Base-by-base conservation (phyloP, 2,113 vertebrate species). In the Ctenomys sociabilis region DNA sequence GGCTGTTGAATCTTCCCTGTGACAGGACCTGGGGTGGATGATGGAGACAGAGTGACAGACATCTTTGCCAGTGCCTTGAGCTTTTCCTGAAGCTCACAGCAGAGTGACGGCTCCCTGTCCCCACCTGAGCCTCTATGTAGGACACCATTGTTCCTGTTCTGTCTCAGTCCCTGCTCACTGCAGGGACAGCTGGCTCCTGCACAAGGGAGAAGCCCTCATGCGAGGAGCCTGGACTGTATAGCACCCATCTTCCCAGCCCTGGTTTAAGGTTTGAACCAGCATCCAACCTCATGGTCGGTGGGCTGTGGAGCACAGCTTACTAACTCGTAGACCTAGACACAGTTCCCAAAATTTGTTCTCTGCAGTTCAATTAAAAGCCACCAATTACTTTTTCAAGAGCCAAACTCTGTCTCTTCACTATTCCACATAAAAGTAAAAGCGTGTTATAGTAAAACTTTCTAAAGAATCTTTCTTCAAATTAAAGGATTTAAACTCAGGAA, bases 21-120 rank as follows among this genome's bases (percentile, higher is more conserved):
- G 37, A 57, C 14, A 22, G 66, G 24, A 57, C 8, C 19, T 40
- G 35, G 37, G 40, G n/a, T 5, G 28, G 22, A 7, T 1, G 7
- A 19, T 14, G 11, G 0, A 11, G 37, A 26, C 83, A 45, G n/a
- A 28, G n/a, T n/a, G 49, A 49, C 49, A 43, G 43, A n/a, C 1
- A 52, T 2, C 49, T 8, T 59, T 28, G 35, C 10, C 28, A 30
- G 14, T 14, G 13, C 11, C 35, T 7, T 7, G 14, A 30, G 43
- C 43, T 26, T 24, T 59, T 28, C 28, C 40, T 37, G n/a, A 32
- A 54, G 64, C 45, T 54, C 24, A 24, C 0, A 6, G 35, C 1
- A 19, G 49, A n/a, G 52, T 1, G 0, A 19, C 35, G 3, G 0
- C 30, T 52, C 30, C 7, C 5, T 21, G 57, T 5, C 14, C 1